Conservation (phyloP, 2,797 vertebrate genomes). For the Thamnophis elegans region DNA sequence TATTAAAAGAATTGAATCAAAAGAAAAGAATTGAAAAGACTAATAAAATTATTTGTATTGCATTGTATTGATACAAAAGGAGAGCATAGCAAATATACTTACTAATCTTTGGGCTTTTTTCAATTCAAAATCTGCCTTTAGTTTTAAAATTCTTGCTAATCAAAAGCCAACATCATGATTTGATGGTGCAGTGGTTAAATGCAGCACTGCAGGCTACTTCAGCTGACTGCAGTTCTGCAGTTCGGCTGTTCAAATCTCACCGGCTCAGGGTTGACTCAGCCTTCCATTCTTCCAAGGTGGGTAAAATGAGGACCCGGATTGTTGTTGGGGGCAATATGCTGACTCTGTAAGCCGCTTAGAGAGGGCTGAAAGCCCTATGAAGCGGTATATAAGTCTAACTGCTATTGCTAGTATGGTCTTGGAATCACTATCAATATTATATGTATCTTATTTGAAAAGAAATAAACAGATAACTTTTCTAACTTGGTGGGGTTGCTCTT, state of each 20-base stretch:
- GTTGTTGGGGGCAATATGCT: too few species aligned
- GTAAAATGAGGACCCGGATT: too few species aligned
- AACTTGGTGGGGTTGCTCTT: constrained; percentile 32
- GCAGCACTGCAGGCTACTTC: too few species aligned
- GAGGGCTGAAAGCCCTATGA: too few species aligned
- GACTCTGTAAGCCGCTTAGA: too few species aligned
- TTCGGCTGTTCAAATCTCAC: too few species aligned
- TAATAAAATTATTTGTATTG: neutral
- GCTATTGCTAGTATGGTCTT: too few species aligned
- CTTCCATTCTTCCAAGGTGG: too few species aligned
- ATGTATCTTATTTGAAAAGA: neutral
- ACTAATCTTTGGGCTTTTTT: neutral
- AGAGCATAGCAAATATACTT: neutral
- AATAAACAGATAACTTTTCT: neutral
- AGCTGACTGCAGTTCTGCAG: too few species aligned
- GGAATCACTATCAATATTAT: neutral
- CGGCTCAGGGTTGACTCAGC: too few species aligned
- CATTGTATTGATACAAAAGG: neutral
- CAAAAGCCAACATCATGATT: neutral
- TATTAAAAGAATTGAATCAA: neutral
- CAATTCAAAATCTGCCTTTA: neutral
- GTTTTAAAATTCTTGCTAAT: neutral
- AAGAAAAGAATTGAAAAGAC: neutral
- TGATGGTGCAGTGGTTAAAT: too few species aligned
- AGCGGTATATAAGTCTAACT: too few species aligned